A percentile compares a stretch with the other conserved stretches of the same genome.
These are phyloP conservation scores for Galaxias olidus DNA, from an alignment of 2,797 vertebrate species.

Conservation along the genomic window DNA sequence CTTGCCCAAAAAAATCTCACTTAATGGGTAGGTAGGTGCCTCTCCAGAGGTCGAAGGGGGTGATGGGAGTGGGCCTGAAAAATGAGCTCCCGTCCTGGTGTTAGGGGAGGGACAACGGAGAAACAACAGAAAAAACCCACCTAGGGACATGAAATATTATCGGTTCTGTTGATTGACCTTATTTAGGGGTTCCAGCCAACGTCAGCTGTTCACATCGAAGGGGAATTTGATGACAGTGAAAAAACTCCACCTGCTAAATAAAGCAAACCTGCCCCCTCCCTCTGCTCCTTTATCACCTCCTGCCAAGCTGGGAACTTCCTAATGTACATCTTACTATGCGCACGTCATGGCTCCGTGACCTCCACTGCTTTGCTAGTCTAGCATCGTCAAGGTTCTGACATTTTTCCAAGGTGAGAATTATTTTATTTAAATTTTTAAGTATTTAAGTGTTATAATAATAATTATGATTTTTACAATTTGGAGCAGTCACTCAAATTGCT, in stretches of 20 bases:
- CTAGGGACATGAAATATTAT: constrained; percentile 71
- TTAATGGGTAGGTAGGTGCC: constrained; percentile 29
- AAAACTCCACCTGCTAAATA: constrained; percentile 79
- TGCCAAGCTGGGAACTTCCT: constrained; percentile 2
- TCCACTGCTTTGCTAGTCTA: constrained; percentile 65
- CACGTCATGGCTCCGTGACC: constrained; percentile 56
- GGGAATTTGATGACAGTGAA: constrained; percentile 74
- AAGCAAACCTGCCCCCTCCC: constrained; percentile 39
- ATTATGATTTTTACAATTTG: no score
- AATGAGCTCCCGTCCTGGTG: constrained; percentile 48
- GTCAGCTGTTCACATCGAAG: constrained; percentile 65
- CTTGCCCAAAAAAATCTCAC: neutral
- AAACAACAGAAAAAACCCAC: constrained; percentile 33
- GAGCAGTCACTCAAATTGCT: no score
- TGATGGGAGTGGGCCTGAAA: constrained; percentile 47
- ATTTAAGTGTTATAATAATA: no score
- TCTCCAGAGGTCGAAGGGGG: constrained; percentile 47
- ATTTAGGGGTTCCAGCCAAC: constrained; percentile 66
- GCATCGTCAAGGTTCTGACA: constrained; percentile 69
- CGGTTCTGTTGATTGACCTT: constrained; percentile 74
- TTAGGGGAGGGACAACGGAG: constrained; percentile 21
- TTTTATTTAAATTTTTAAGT: no score
- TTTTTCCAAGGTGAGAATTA: no score
- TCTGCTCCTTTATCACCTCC: constrained; percentile 13
- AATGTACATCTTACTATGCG: constrained; percentile 51